A percentile compares a stretch with the other conserved stretches of the same genome.
Conservation (phyloP, 2,113 vertebrate species). For the Gopherus flavomarginatus region DNA sequence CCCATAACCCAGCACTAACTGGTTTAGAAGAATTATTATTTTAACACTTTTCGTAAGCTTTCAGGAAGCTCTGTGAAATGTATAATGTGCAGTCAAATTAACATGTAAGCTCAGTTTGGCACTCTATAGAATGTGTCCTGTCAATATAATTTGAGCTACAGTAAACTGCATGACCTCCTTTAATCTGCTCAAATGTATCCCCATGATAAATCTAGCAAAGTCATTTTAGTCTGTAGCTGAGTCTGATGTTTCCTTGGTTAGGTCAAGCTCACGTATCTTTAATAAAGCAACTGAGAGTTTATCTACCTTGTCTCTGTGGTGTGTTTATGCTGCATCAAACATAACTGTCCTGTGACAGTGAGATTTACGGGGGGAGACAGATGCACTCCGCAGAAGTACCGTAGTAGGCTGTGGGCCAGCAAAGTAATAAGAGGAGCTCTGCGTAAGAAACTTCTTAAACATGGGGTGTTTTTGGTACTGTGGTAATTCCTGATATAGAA, state of each 20-base stretch:
- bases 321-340: not conserved
- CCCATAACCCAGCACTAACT: not conserved
- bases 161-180: not conserved
- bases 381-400: not conserved
- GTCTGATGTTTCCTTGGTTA: not conserved
- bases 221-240: not conserved
- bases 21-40: not conserved
- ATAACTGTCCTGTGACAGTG: not conserved
- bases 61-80: not conserved
- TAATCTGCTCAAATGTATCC: slow-evolving; percentile 2
- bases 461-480: not conserved
- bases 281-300: not conserved
- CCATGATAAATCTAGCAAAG: not conserved
- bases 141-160: not conserved
- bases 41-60: not conserved
- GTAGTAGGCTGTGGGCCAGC: not conserved
- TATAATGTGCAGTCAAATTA: not conserved
- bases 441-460: not conserved
- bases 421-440: not conserved
- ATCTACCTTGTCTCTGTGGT: no score
- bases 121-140: not conserved
- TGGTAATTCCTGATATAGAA: not conserved
- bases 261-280: not conserved
- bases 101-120: not conserved
- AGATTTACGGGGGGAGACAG: not conserved